Base-by-base conservation (phyloP, 1,140 invertebrate genomes). In the Scylla paramamosain region DNA sequence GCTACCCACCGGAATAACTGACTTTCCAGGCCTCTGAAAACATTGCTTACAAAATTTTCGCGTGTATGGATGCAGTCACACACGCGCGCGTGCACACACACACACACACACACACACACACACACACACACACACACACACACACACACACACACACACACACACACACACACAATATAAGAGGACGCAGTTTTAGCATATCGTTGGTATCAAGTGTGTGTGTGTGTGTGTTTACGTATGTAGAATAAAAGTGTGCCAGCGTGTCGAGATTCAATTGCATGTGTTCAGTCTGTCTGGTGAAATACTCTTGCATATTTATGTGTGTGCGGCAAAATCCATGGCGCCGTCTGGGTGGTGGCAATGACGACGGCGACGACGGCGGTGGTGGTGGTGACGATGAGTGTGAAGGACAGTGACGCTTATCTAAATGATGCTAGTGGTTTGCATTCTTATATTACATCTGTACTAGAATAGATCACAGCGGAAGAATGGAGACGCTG, bases 191-290 rank as follows among this genome's bases (percentile, higher is more conserved):
- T 59, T 14, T 46, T 31, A 20, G 29, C 45, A 46, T 25, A 88
- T 7, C 14, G 29, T 32, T n/a, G 29, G 4, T 32, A 46, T 20
- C 31, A 10, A 0, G 48, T 90, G 45, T 90, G 88, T 90, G 45
- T 90, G 88, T 90, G 45, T 90, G 45, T 90, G 48, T 91, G 89
- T 91, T 25, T 91, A n/a, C 52, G 48, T 91, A n/a, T 91, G 48
- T 91, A 39, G 48, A 16, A 59, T 59, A 59, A 59, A 59, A 59
- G 12, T 20, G 52, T 20, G 52, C 16, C 52, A 14, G 10, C 10
- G 16, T 59, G 52, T 59, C 10, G 16, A 59, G 12, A 12, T 59
- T 20, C 52, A 31, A 3, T 14, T 52, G 45, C 48, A 20, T 91
- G 25, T 59, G 46, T 52, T 0, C 31, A 32, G 86, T 4, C 31